Conservation (phyloP, 1,140 invertebrate species). For the Papilio helenus region DNA sequence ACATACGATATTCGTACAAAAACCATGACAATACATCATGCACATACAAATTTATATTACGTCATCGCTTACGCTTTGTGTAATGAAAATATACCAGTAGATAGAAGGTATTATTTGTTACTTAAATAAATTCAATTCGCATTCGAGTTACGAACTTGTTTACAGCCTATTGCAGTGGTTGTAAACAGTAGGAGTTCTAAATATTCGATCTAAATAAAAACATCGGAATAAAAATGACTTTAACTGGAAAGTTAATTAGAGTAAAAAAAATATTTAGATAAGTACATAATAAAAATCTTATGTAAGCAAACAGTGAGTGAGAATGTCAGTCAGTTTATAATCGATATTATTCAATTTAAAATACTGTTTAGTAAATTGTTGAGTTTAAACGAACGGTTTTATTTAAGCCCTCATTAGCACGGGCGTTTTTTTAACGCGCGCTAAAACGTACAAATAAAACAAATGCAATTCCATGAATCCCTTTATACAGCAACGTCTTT, state of each 20-base stretch:
- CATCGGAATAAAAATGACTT: background rate
- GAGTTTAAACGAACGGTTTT: no score
- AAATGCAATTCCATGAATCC: no score
- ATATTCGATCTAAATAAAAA: background rate
- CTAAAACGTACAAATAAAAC: no score
- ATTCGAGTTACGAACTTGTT: conserved; percentile 29
- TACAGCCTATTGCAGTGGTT: background rate
- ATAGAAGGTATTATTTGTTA: conserved; percentile 19
- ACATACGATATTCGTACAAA: background rate
- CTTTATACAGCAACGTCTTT: no score
- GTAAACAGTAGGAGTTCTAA: background rate
- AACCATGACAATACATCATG: background rate
- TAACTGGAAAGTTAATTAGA: background rate
- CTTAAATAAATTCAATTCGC: conserved; percentile 21
- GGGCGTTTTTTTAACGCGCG: no score
- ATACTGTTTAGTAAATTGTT: no score
- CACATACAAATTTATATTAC: background rate
- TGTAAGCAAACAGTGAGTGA: no score
- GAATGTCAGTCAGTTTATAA: no score
- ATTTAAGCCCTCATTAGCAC: no score
- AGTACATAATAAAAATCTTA: no score
- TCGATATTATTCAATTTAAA: no score
- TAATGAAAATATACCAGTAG: background rate
- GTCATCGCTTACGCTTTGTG: background rate
- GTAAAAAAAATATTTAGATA: no score